Percentiles rank a stretch among this genome's conserved stretches.
These are phyloP conservation scores for Glaucidium brasilianum DNA, from an alignment of 2,113 vertebrate species.

Conservation along the genomic window DNA sequence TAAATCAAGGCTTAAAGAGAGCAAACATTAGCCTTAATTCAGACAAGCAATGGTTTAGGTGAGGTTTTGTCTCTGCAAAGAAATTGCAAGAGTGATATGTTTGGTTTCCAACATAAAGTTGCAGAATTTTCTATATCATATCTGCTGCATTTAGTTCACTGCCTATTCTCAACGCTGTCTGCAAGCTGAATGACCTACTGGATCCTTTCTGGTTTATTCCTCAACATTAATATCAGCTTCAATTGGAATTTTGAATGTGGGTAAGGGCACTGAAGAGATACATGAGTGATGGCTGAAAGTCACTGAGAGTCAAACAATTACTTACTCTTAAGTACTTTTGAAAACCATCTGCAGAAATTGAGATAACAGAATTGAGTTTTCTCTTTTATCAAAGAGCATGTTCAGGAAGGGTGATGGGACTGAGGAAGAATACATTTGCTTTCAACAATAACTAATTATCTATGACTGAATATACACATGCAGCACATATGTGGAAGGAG, in stretches of 20 bases:
- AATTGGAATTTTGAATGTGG: not conserved
- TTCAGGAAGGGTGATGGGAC: not conserved
- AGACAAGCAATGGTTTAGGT: not conserved
- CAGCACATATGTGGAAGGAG: constrained; percentile 22
- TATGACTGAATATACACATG: constrained; percentile 11
- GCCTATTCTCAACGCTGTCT: not conserved
- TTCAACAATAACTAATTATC: constrained; percentile 39
- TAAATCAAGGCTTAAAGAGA: not conserved
- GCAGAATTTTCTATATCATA: not conserved
- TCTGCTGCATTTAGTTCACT: not conserved
- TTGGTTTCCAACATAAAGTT: not conserved
- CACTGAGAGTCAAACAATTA: not conserved
- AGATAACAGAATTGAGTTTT: constrained; percentile 30
- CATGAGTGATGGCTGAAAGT: not conserved
- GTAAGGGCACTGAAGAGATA: not conserved
- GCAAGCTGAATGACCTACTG: not conserved
- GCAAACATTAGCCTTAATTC: not conserved
- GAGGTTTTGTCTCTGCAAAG: not conserved
- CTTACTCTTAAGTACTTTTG: not conserved
- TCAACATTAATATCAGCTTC: not conserved
- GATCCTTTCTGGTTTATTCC: not conserved
- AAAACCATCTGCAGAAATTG: constrained; percentile 11
- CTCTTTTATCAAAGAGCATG: constrained; percentile 7
- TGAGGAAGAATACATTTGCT: constrained; percentile 24
- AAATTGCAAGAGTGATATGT: not conserved